Conservation (phyloP, 2,113 vertebrate species). For the Mesembrinibis cayennensis region DNA sequence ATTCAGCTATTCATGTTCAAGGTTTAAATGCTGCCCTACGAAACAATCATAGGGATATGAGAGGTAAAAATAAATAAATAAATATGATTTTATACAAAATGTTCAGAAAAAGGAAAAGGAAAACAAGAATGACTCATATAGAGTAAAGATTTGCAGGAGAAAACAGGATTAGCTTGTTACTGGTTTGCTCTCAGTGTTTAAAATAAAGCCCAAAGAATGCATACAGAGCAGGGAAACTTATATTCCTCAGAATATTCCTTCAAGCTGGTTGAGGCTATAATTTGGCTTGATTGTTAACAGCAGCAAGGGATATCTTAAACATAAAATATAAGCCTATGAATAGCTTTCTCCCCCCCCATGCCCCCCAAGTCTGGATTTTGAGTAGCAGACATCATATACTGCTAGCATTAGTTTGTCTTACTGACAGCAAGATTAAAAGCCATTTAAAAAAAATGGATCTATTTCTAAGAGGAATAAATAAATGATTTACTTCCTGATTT, state of each 20-base stretch:
- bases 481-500: background rate
- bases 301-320: background rate
- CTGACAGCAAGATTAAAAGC: background rate
- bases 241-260: background rate
- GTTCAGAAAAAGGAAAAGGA: background rate
- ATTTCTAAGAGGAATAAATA: background rate
- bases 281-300: background rate
- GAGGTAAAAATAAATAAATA: background rate
- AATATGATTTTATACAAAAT: background rate
- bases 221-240: fast-evolving
- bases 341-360: fast-evolving
- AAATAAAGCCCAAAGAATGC: background rate
- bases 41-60: fast-evolving
- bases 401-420: background rate
- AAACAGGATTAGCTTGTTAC: background rate
- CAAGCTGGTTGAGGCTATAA: background rate
- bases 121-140: background rate
- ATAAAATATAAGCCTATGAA: fast-evolving
- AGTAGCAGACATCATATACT: background rate
- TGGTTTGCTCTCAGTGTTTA: background rate
- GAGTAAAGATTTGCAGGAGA: background rate
- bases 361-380: background rate
- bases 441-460: background rate
- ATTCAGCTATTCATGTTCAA: background rate
- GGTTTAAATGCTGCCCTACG: background rate